These are phyloP conservation scores for Chrysaora quinquecirrha DNA, from an alignment of 30 jellyfish, hydroid and myxozoan genomes.

Conservation along the genomic window DNA sequence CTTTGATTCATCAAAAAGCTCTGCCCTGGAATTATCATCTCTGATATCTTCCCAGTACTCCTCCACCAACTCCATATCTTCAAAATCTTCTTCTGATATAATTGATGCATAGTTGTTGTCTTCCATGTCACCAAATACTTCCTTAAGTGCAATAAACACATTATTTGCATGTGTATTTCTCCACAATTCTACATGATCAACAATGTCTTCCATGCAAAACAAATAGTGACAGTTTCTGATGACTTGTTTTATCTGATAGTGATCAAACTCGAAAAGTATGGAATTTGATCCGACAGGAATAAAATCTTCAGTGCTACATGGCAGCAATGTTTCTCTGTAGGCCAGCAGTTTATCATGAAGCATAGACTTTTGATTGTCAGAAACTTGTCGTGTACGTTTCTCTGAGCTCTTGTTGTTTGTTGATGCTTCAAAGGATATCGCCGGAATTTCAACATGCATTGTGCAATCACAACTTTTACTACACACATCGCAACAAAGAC, in stretches of 20 bases:
- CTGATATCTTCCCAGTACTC: background rate
- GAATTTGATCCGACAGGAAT: background rate
- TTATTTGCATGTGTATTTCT: slow-evolving; percentile 1
- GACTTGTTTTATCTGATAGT: slow-evolving; percentile 11
- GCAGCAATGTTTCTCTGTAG: slow-evolving; percentile 1
- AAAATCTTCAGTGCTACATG: slow-evolving; percentile 1
- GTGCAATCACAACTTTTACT: background rate
- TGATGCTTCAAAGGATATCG: slow-evolving; percentile 2
- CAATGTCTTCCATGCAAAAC: background rate
- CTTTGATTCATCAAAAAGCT: background rate
- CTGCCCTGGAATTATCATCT: slow-evolving; percentile 1
- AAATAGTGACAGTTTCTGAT: background rate
- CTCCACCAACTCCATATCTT: slow-evolving; percentile 1
- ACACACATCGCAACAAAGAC: background rate
- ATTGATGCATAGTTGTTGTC: slow-evolving; percentile 1
- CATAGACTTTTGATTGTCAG: slow-evolving; percentile 1
- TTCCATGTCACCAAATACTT: slow-evolving; percentile 1
- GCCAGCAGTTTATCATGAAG: slow-evolving; percentile 1
- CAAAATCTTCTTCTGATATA: background rate
- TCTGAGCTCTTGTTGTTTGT: slow-evolving; percentile 2
- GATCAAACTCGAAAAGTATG: slow-evolving; percentile 12
- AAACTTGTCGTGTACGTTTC: slow-evolving; percentile 1
- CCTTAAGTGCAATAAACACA: slow-evolving; percentile 1
- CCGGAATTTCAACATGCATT: background rate
- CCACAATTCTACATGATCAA: slow-evolving; percentile 14